These are phyloP conservation scores for Lacanobia oleracea DNA, from an alignment of 2,888 invertebrate species.

Conservation along the genomic window DNA sequence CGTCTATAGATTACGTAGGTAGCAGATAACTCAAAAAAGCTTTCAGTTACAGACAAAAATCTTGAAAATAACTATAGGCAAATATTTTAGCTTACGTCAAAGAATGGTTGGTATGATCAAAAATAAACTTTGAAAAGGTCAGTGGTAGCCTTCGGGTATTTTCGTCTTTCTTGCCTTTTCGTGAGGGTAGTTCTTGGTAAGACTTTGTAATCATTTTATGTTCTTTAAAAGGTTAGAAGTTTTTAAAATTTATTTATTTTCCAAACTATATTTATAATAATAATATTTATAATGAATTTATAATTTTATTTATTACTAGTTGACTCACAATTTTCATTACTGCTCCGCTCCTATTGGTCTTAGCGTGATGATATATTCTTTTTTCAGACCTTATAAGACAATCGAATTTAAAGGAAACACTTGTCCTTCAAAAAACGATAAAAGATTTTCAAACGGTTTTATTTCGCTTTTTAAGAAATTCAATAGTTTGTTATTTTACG, in stretches of 20 bases:
- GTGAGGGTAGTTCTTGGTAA: background rate
- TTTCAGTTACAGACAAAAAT: background rate
- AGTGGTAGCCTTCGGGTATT: background rate
- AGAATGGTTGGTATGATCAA: slow-evolving; percentile 1
- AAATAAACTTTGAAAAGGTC: slow-evolving; percentile 16
- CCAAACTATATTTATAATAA: too few species aligned
- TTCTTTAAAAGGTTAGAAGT: background rate
- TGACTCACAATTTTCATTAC: too few species aligned
- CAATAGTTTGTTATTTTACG: background rate
- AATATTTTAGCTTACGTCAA: slow-evolving; percentile 2
- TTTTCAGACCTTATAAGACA: slow-evolving; percentile 21
- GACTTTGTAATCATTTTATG: background rate
- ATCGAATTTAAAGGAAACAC: slow-evolving; percentile 21
- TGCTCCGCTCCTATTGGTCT: too few species aligned
- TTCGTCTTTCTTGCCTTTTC: background rate
- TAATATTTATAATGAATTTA: too few species aligned
- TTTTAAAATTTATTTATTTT: too few species aligned
- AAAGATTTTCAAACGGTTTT: background rate
- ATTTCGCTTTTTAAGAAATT: background rate
- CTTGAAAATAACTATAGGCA: background rate
- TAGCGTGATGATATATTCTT: too few species aligned
- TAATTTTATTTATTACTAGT: too few species aligned
- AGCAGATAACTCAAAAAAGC: background rate
- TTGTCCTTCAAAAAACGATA: background rate
- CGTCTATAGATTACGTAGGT: background rate